Conservation (phyloP, 2,888 invertebrate species). For the Rhodophaea formosa region DNA sequence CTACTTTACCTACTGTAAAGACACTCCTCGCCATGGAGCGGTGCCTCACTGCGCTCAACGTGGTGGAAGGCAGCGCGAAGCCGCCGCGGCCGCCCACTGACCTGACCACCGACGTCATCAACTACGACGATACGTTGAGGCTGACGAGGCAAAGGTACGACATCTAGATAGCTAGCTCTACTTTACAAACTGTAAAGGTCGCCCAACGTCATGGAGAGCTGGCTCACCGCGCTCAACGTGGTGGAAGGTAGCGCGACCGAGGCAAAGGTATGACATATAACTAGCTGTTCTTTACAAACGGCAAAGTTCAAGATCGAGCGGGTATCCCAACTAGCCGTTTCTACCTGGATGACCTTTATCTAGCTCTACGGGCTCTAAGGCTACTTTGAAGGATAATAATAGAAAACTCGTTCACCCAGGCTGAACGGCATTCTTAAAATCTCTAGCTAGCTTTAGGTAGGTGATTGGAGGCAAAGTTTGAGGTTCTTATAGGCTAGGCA, state of each 20-base stretch:
- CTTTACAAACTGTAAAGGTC: not conserved
- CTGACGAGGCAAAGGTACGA: conserved; percentile 50
- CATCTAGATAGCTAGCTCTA: conserved; percentile 10
- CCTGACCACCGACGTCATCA: conserved; percentile 62
- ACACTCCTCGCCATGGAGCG: conserved; percentile 58
- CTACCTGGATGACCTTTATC: too few relatives aligned
- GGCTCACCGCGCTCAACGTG: conserved; percentile 65
- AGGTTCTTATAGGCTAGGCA: too few relatives aligned
- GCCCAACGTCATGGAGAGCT: conserved; percentile 62
- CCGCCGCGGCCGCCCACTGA: conserved; percentile 62
- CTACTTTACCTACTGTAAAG: conserved; percentile 7
- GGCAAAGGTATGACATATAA: too few relatives aligned
- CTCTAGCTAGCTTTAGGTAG: too few relatives aligned
- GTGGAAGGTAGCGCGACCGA: conserved; percentile 62
- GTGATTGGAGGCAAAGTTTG: too few relatives aligned
- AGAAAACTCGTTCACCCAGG: too few relatives aligned
- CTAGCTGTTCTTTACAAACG: too few relatives aligned
- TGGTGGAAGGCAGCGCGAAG: conserved; percentile 61
- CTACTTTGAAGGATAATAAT: too few relatives aligned
- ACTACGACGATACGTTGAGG: conserved; percentile 64
- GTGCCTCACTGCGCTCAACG: conserved; percentile 65
- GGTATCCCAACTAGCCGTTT: too few relatives aligned
- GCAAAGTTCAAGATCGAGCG: too few relatives aligned
- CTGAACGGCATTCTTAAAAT: too few relatives aligned
- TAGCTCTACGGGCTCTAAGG: too few relatives aligned